phyloP scores from a whole-genome alignment of 2,797 vertebrate species.

The Tenualosa ilisha region DNA sequence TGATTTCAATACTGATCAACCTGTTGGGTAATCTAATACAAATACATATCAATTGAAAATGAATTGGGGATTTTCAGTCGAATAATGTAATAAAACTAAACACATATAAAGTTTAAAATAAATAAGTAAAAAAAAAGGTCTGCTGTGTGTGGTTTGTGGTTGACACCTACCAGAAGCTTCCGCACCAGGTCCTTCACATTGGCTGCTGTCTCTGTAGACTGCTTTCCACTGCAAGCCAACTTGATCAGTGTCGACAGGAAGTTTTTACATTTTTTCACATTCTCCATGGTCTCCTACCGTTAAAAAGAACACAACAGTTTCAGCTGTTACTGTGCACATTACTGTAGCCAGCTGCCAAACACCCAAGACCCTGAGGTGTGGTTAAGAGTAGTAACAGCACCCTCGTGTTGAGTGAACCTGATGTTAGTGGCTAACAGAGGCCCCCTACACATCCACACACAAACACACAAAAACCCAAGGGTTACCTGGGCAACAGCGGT shows the following conservation, averaged over 20 bases:
- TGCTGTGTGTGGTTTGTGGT: neutral
- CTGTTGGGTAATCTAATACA: no score
- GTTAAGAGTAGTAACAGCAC: neutral
- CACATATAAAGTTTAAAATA: neutral
- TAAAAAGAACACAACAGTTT: slow-evolving; percentile 23
- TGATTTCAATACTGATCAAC: no score
- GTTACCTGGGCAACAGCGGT: slow-evolving; percentile 84
- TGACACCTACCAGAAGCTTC: slow-evolving; percentile 87
- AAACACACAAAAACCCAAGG: slow-evolving; percentile 51
- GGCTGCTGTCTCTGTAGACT: slow-evolving; percentile 91
- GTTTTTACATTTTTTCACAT: slow-evolving; percentile 99
- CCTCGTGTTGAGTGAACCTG: neutral
- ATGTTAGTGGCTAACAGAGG: neutral
- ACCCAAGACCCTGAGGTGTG: neutral
- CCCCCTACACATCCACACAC: slow-evolving; percentile 38
- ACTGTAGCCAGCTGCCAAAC: neutral
- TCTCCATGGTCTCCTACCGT: slow-evolving; percentile 94
- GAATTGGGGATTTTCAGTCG: no score
- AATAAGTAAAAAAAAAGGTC: neutral
- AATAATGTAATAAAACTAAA: neutral
- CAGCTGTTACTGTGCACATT: neutral
- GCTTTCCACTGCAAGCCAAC: slow-evolving; percentile 92
- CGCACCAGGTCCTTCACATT: slow-evolving; percentile 94
- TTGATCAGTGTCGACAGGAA: slow-evolving; percentile 98
- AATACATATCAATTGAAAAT: no score